phyloP scores from a whole-genome alignment of 53 echinoderm and acorn worm genomes.

The Echinometra lucunter region DNA sequence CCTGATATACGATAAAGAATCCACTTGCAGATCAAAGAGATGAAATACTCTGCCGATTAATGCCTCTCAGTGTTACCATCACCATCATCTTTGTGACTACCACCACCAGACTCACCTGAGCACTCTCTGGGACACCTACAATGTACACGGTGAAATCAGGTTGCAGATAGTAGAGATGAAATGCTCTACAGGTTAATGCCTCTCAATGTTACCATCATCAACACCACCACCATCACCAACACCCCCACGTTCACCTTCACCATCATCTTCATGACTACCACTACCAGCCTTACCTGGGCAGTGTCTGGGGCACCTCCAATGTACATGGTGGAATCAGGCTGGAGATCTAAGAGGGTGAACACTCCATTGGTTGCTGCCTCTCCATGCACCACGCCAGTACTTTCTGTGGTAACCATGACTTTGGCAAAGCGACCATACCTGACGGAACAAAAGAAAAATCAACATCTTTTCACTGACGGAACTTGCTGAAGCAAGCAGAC shows the following conservation, averaged over 20 bases:
- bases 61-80: no score
- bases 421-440: slow-evolving; percentile 81
- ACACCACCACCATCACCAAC: not conserved
- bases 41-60: no score
- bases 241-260: not conserved
- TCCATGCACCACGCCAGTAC: slow-evolving; percentile 15
- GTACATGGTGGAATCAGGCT: slow-evolving; percentile 71
- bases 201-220: not conserved
- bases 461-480: no score
- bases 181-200: slow-evolving; percentile 22
- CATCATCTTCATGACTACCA: not conserved
- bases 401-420: slow-evolving; percentile 72
- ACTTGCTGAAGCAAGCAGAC: no score
- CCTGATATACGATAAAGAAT: no score
- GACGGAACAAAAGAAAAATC: not conserved
- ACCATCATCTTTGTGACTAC: no score
- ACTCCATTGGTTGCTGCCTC: slow-evolving; percentile 36
- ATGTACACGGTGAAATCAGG: slow-evolving; percentile 73
- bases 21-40: no score
- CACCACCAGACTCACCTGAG: slow-evolving; percentile 55
- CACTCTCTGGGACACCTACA: slow-evolving; percentile 74
- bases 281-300: slow-evolving; percentile 61
- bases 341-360: slow-evolving; percentile 70
- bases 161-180: slow-evolving; percentile 69
- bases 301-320: slow-evolving; percentile 79